Evolutionary conservation across 2,797 vertebrate genomes (phyloP).

Genomic region (Sebastes baramenuke): DNA sequence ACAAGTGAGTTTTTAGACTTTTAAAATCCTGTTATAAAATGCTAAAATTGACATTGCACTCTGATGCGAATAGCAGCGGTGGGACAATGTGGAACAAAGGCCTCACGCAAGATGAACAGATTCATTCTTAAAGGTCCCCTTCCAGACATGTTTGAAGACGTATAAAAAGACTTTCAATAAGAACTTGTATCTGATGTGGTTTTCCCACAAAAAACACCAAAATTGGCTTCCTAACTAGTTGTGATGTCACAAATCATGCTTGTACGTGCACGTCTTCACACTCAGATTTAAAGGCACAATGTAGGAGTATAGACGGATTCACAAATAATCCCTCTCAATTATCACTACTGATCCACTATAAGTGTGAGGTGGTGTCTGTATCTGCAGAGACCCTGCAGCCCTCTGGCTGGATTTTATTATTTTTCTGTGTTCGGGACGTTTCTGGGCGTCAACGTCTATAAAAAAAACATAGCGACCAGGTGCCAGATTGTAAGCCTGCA

Average conservation of each 20-base stretch:
- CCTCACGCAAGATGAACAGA: not conserved
- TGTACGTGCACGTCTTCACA: too few species aligned
- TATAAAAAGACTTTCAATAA: not conserved
- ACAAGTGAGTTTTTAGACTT: slow-evolving; percentile 92
- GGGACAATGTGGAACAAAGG: not conserved
- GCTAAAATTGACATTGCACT: slow-evolving; percentile 13
- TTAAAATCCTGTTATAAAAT: slow-evolving; percentile 19
- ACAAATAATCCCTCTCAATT: not conserved
- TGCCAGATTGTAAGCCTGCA: not conserved
- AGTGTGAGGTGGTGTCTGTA: too few species aligned
- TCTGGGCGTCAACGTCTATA: not conserved
- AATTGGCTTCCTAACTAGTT: too few species aligned
- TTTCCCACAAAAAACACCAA: too few species aligned
- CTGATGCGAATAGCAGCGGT: slow-evolving; percentile 9
- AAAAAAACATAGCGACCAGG: not conserved
- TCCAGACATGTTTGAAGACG: not conserved
- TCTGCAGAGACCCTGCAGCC: too few species aligned
- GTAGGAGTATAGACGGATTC: not conserved
- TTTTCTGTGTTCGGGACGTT: not conserved
- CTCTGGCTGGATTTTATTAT: not conserved
- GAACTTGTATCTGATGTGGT: too few species aligned
- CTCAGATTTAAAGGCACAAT: not conserved
- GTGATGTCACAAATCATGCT: too few species aligned
- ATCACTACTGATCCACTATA: not conserved
- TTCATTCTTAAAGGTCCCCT: not conserved